Conservation (phyloP, 1,140 invertebrate species). For the Acromyrmex charruanus region DNA sequence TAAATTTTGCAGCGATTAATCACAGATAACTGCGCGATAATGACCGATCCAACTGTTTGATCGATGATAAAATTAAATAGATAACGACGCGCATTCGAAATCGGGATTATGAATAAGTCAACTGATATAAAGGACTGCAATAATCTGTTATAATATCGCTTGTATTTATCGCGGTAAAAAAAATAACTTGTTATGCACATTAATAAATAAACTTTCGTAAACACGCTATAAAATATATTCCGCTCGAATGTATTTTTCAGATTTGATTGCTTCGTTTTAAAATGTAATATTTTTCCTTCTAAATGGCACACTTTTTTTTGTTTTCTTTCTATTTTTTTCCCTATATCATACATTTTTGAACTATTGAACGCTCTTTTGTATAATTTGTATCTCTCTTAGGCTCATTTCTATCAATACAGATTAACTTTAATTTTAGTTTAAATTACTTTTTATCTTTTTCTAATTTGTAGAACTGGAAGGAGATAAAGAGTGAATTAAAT, state of each 20-base stretch:
- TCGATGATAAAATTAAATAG: slow-evolving; percentile 1
- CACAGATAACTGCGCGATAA: not conserved
- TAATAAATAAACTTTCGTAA: slow-evolving; percentile 10
- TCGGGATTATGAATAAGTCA: slow-evolving; percentile 28
- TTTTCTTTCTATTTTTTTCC: too few relatives aligned
- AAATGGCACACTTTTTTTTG: not conserved
- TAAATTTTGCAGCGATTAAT: slow-evolving; percentile 7
- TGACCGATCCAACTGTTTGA: not conserved
- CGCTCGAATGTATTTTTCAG: not conserved
- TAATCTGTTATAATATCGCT: not conserved
- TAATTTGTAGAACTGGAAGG: too few relatives aligned
- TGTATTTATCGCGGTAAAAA: not conserved
- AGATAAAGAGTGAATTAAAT: too few relatives aligned
- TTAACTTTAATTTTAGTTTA: too few relatives aligned
- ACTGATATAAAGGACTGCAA: not conserved
- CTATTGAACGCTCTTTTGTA: not conserved
- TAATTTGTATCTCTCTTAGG: not conserved
- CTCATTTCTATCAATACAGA: too few relatives aligned
- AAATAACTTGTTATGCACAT: slow-evolving; percentile 6
- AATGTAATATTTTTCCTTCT: not conserved
- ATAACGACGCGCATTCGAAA: slow-evolving; percentile 19
- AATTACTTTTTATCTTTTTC: too few relatives aligned
- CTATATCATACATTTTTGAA: too few relatives aligned
- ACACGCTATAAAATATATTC: not conserved
- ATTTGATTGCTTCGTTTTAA: not conserved